A percentile compares a stretch with the other conserved stretches of the same genome.
Conservation (phyloP, 1,140 invertebrate genomes). For the Pectinophora gossypiella region DNA sequence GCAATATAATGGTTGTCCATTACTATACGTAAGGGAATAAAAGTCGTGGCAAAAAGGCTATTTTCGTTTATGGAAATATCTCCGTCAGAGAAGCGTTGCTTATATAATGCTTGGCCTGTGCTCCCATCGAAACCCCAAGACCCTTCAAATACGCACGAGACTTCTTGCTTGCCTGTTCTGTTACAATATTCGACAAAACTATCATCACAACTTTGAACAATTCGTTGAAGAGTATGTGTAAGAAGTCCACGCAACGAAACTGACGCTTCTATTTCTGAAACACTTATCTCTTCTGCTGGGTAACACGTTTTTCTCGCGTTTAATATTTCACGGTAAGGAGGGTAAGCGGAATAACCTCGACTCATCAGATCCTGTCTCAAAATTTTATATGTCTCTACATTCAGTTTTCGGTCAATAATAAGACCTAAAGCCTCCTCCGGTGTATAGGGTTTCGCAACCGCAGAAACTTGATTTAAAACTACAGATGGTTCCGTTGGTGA, state of each 20-base stretch:
- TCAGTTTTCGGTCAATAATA: constrained; percentile 7
- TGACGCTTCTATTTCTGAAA: constrained; percentile 9
- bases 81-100: neutral
- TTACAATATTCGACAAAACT: neutral
- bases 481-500: too few species aligned
- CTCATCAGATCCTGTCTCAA: neutral
- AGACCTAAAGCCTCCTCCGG: constrained; percentile 4
- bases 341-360: constrained; percentile 2
- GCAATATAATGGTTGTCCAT: neutral
- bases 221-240: constrained; percentile 1
- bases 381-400: constrained; percentile 6
- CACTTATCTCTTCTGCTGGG: neutral
- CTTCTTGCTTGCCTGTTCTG: neutral
- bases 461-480: too few species aligned
- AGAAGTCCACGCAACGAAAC: constrained; percentile 5
- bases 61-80: neutral
- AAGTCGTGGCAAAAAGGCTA: neutral
- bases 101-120: constrained; percentile 6
- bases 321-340: constrained; percentile 7
- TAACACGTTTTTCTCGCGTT: constrained; percentile 6
- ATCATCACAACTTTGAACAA: neutral
- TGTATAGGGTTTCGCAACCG: too few species aligned
- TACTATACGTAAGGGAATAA: constrained; percentile 1
- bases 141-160: constrained; percentile 1
- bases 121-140: constrained; percentile 9